These are phyloP conservation scores for Eilema sororculum DNA, from an alignment of 2,888 invertebrate genomes.

Conservation along the genomic window DNA sequence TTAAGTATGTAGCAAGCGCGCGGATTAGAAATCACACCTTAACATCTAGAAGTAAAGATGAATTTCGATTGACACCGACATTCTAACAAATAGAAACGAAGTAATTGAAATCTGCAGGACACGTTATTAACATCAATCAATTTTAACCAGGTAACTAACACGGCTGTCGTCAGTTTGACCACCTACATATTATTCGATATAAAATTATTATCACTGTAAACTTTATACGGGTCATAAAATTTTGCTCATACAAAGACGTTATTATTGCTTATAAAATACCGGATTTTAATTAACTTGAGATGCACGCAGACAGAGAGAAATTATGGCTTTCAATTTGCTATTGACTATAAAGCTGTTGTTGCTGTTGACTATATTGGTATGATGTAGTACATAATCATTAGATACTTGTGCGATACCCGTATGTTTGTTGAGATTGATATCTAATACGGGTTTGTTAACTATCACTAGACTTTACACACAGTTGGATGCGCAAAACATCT, in stretches of 20 bases:
- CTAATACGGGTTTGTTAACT: no score
- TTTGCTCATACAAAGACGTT: constrained; percentile 38
- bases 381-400: no score
- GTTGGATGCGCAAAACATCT: no score
- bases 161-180: constrained; percentile 48
- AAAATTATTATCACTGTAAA: constrained; percentile 48
- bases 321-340: constrained; percentile 3
- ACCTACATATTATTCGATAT: constrained; percentile 33
- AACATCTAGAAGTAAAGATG: constrained; percentile 11
- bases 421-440: no score
- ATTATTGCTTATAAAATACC: constrained; percentile 28
- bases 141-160: constrained; percentile 32
- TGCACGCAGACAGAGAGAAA: background rate
- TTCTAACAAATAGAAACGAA: constrained; percentile 34
- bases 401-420: no score
- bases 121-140: constrained; percentile 48
- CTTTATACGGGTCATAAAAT: constrained; percentile 32
- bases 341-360: constrained; percentile 6
- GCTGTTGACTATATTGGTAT: no score
- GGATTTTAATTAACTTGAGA: background rate
- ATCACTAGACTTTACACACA: no score
- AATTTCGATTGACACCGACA: constrained; percentile 14
- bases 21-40: constrained; percentile 19
- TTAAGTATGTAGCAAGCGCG: constrained; percentile 9
- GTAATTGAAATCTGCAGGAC: constrained; percentile 46